A percentile compares a stretch with the other conserved stretches of the same genome.
These are phyloP conservation scores for Micronisus gabar DNA, from an alignment of 2,113 vertebrate genomes.

Conservation along the genomic window DNA sequence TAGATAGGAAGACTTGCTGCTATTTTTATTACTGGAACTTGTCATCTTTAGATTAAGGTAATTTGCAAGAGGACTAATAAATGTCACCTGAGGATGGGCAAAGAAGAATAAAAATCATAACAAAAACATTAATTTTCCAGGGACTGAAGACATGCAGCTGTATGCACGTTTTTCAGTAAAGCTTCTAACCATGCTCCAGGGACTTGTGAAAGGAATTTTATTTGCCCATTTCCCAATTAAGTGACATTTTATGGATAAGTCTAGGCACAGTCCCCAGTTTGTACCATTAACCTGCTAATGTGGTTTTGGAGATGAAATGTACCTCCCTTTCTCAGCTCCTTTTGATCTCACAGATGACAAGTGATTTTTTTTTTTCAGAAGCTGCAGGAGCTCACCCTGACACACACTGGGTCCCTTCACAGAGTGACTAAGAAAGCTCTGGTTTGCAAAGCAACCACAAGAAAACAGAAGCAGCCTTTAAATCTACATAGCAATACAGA, in stretches of 20 bases:
- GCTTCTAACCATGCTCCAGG: neutral
- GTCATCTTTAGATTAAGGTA: conserved; percentile 67
- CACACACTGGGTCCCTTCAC: neutral
- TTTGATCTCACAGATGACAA: neutral
- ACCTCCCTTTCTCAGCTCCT: neutral
- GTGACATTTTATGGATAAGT: neutral
- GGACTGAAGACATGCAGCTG: neutral
- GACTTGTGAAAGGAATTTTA: neutral
- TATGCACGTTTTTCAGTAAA: neutral
- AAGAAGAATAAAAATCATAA: neutral
- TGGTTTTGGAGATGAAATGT: neutral
- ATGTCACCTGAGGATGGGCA: conserved; percentile 6
- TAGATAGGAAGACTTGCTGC: conserved; percentile 18
- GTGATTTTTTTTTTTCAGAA: neutral
- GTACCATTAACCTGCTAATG: neutral
- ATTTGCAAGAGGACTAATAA: conserved; percentile 47
- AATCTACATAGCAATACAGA: neutral
- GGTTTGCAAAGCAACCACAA: neutral
- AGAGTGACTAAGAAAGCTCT: neutral
- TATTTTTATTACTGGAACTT: conserved; percentile 39
- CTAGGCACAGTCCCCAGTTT: neutral
- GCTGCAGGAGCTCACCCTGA: neutral
- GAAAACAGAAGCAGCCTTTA: neutral
- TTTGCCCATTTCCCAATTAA: neutral
- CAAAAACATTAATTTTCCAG: neutral